Conservation (phyloP, 2,888 invertebrate genomes). For the Nymphalis urticae region DNA sequence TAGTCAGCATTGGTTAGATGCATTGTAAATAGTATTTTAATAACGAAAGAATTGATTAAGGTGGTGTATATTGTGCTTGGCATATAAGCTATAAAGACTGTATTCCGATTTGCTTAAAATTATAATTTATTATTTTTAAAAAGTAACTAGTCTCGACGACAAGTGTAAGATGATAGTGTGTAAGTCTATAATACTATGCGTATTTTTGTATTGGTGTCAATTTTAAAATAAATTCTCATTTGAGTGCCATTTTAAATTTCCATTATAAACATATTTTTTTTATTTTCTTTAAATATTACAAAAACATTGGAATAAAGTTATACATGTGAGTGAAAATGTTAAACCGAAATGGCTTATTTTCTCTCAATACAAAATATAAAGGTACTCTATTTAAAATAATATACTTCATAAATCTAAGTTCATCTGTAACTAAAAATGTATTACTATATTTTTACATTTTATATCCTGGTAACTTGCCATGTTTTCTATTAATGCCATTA, state of each 20-base stretch:
- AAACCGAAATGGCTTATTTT: slow-evolving; percentile 1
- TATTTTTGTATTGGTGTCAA: slow-evolving; percentile 27
- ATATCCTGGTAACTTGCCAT: slow-evolving; percentile 46
- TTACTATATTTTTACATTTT: slow-evolving; percentile 6
- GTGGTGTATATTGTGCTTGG: slow-evolving; percentile 13
- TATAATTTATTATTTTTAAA: slow-evolving; percentile 55
- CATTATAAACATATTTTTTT: not conserved
- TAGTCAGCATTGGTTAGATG: slow-evolving; percentile 40
- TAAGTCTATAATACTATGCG: slow-evolving; percentile 44
- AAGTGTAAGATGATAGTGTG: slow-evolving; percentile 44
- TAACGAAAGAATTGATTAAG: slow-evolving; percentile 13
- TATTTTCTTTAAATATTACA: not conserved
- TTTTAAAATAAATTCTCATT: slow-evolving; percentile 10
- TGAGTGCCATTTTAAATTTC: slow-evolving; percentile 33
- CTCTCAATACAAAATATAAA: not conserved
- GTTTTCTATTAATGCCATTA: slow-evolving; percentile 51
- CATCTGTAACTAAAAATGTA: slow-evolving; percentile 9
- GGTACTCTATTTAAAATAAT: not conserved
- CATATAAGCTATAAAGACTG: slow-evolving; percentile 52
- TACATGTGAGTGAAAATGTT: not conserved
- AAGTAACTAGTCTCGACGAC: slow-evolving; percentile 58
- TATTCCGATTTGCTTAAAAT: slow-evolving; percentile 53
- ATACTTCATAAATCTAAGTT: not conserved
- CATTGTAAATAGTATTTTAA: slow-evolving; percentile 34
- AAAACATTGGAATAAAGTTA: not conserved